phyloP scores from a whole-genome alignment of 2,797 vertebrate species.

The Nothura maculosa region DNA sequence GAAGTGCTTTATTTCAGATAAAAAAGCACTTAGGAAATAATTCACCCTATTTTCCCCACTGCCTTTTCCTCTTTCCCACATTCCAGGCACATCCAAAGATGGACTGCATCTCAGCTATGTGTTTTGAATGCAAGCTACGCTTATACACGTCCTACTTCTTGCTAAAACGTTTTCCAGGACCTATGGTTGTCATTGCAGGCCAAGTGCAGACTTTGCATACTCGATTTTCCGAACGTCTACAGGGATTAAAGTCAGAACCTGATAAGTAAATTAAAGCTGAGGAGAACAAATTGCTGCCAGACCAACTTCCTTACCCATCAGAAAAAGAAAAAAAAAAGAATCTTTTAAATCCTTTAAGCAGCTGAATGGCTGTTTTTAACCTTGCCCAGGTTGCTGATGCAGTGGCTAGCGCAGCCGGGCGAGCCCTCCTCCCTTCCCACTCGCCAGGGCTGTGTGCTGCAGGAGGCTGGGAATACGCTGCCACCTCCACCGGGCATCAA shows the following conservation, averaged over 20 bases:
- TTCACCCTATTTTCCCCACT: not conserved
- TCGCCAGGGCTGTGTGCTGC: rapidly evolving
- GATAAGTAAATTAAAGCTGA: not conserved
- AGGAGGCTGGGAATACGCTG: not conserved
- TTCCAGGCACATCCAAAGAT: not conserved
- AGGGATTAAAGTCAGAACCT: not conserved
- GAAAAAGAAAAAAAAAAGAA: not conserved
- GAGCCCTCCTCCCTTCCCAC: not conserved
- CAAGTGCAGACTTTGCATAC: not conserved
- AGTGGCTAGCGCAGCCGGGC: rapidly evolving
- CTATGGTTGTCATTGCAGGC: not conserved
- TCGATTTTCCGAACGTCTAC: not conserved
- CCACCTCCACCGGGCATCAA: not conserved
- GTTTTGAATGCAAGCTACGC: not conserved
- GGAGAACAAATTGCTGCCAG: conserved; percentile 28
- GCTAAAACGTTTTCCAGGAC: not conserved
- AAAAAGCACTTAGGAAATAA: not conserved
- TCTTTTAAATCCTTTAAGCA: not conserved
- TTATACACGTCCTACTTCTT: not conserved
- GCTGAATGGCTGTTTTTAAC: not conserved
- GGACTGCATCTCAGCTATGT: not conserved
- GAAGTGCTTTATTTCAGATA: not conserved
- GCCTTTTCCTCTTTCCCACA: not conserved
- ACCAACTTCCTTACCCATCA: not conserved
- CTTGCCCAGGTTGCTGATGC: not conserved